Base-by-base conservation (phyloP, 2,888 invertebrate species). In the Boloria selene region DNA sequence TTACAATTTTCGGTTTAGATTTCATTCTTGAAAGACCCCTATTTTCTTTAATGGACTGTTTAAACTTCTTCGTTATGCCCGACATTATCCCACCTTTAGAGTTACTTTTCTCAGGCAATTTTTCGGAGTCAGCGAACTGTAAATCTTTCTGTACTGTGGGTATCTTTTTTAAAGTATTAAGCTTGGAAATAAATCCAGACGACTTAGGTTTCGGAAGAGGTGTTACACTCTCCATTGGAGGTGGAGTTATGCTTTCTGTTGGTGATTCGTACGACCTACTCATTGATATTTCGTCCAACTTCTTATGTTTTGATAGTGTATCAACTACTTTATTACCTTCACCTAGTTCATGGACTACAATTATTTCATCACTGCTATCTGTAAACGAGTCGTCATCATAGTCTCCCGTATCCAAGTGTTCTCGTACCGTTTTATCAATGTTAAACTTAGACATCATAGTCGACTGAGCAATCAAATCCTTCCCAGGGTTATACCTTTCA, bases 361-460 rank as follows among this genome's bases (percentile, higher is more conserved):
- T 84, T 58, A 81, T 77, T 69, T 88, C 91, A 75, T 90, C 91
- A 53, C 90, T 89, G 70, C 90, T 90, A 0, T 89, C 90, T 59
- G 90, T 90, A 3, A 91, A 79, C 0, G 90, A 88, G 0, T 84
- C 84, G 62, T 86, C 90, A 60, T 90, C 87, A 64, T 89, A 90
- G 47, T 90, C 84, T 3, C 88, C 88, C 0, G 88, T 80, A 72
- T 91, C 88, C 51, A 93, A 77, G 78, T 92, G 90, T 71, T 91
- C 86, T 74, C 83, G 79, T 3, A 92, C 79, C 45, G 80, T 77
- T 74, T 83, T 84, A 69, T 92, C 83, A 26, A 90, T 79, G 70
- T 90, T 90, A 69, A 92, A 92, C 63, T 85, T 88, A 1, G 92
- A 85, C 92, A 92, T 93, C 88, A 90, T 90, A 1, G 83, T 84